Base-by-base conservation (phyloP, 2,797 vertebrate species). In the Pyrocephalus nanus region DNA sequence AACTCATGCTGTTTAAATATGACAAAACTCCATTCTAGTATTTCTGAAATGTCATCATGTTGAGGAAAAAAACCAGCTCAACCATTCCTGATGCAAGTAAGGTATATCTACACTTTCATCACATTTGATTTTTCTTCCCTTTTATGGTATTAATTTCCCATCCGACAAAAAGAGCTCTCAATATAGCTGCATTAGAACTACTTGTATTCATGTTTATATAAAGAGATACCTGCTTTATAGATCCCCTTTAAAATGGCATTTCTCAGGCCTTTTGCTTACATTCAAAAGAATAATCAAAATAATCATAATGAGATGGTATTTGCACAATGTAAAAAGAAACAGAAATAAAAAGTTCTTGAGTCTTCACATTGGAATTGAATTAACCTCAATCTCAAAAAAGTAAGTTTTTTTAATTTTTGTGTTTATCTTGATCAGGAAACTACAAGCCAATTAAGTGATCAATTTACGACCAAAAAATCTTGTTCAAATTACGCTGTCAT, bases 401-500 rank as follows among this genome's bases (percentile, higher is more conserved):
- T 40, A 5, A 6, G 5, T 22, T 17, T 5, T 45, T 45, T 71
- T 36, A 13, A 4, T n/a, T 50, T 72, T 64, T 55, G 1, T 48
- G 11, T 34, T 79, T 34, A 55, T 42, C 43, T 4, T 34, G 9
- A 51, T 64, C 12, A 42, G 42, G 32, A 75, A 88, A 32, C 2
- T 25, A n/a, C 6, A 18, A 32, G 6, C 2, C 2, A 3, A 45
- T 40, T 73, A 67, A 75, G 34, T 12, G 0, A 36, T 18, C 5
- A 27, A 3, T 73, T 92, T 92, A 26, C 22, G 45, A 45, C 4
- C 8, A 9, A 61, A 77, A 45, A 10, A 7, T 5, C 2, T 36
- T 66, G 3, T 71, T 75, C 51, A 55, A 53, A 53, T 55, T 65
- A 55, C 38, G 19, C 11, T 58, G 27, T 34, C 2, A 13, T 26